Conservation (phyloP, 2,113 vertebrate genomes). For the Rhineura floridana region DNA sequence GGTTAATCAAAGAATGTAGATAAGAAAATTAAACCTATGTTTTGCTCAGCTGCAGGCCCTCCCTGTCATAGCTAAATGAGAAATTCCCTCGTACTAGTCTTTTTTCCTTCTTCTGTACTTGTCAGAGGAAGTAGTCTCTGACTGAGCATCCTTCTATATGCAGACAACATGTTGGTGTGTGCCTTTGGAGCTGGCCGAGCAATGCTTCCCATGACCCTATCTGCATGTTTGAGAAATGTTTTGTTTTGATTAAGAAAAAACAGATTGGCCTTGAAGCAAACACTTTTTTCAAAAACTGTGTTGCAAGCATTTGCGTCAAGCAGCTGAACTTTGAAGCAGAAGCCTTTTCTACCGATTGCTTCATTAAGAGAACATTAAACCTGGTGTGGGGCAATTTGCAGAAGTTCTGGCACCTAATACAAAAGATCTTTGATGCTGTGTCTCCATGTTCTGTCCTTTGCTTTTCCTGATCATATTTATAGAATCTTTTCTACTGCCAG, state of each 20-base stretch:
- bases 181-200: slow-evolving; percentile 53
- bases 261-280: slow-evolving; percentile 50
- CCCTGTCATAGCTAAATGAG: slow-evolving; percentile 27
- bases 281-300: slow-evolving; percentile 25
- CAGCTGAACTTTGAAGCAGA: slow-evolving; percentile 27
- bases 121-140: background rate
- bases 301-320: slow-evolving; percentile 64
- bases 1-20: background rate
- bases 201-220: slow-evolving; percentile 70
- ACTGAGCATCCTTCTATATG: slow-evolving; percentile 49
- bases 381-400: slow-evolving; percentile 28
- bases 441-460: slow-evolving; percentile 16
- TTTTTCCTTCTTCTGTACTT: background rate
- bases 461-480: slow-evolving; percentile 28
- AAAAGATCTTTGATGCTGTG: slow-evolving; percentile 18
- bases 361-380: slow-evolving; percentile 2
- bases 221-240: slow-evolving; percentile 53
- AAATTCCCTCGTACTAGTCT: slow-evolving; percentile 19
- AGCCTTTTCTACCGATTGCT: background rate
- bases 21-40: background rate
- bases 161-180: slow-evolving; percentile 54
- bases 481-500: background rate
- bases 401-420: slow-evolving; percentile 31
- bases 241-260: background rate
- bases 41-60: background rate